A percentile compares a stretch with the other conserved stretches of the same genome.
These are phyloP conservation scores for Diaperis boleti DNA, from an alignment of 2,888 invertebrate species.

Conservation along the genomic window DNA sequence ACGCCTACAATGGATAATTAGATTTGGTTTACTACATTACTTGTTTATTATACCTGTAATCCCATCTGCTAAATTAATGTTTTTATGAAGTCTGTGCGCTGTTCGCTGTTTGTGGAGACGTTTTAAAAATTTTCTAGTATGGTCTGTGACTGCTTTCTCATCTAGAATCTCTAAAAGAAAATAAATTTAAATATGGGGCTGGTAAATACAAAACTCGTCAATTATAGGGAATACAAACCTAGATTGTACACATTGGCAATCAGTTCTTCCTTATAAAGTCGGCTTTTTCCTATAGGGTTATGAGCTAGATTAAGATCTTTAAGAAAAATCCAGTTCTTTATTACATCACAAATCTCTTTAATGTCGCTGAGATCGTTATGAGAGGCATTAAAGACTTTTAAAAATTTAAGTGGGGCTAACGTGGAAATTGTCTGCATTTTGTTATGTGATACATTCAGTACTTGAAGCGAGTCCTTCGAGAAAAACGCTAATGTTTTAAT, in stretches of 20 bases:
- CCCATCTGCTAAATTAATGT: conserved; percentile 54
- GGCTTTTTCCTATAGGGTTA: conserved; percentile 74
- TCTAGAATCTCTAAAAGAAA: conserved; percentile 71
- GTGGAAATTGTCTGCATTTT: conserved; percentile 70
- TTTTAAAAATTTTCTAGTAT: conserved; percentile 73
- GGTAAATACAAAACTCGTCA: too few relatives aligned
- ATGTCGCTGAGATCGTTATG: conserved; percentile 72
- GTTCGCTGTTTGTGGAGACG: conserved; percentile 71
- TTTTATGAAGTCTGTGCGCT: conserved; percentile 48
- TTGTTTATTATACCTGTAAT: conserved; percentile 47
- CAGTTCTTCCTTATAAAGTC: conserved; percentile 76
- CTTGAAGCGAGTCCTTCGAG: conserved; percentile 70
- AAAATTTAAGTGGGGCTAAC: conserved; percentile 68
- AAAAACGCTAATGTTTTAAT: too few relatives aligned
- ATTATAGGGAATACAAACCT: conserved; percentile 64
- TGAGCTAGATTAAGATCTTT: conserved; percentile 71
- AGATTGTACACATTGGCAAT: conserved; percentile 73
- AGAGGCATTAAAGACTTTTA: conserved; percentile 71
- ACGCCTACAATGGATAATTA: conserved; percentile 50
- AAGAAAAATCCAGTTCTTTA: conserved; percentile 71
- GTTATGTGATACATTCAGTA: conserved; percentile 75
- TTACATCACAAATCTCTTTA: conserved; percentile 68
- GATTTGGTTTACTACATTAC: background rate
- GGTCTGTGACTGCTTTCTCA: conserved; percentile 70
- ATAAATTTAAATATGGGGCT: too few relatives aligned